Base-by-base conservation (phyloP, 2,113 vertebrate species). In the Apteryx owenii region DNA sequence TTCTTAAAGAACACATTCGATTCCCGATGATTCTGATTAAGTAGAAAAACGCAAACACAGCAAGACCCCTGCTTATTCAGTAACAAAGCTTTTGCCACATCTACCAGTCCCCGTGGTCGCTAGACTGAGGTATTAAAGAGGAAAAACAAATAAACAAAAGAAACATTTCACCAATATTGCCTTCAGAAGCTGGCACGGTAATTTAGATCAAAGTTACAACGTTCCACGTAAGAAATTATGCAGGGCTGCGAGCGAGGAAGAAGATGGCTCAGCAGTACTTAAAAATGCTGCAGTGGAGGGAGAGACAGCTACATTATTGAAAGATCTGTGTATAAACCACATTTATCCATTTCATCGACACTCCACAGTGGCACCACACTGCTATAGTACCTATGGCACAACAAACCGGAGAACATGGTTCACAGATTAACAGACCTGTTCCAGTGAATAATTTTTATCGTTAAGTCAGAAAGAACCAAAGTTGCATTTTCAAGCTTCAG, bases 41-140 rank as follows among this genome's bases (percentile, higher is more conserved):
- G 36, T 1, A 73, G 12, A 22, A 71, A 95, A 95, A 83, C 2
- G 36, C 87, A 64, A 62, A 70, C n/a, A 18, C 71, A 94, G 81
- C 36, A 48, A 95, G 84, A 68, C 23, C 26, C 48, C 58, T 38
- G 53, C 73, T 40, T 17, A 11, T 12, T 65, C 61, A 58, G n/a
- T 69, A 81, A 87, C 2, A 0, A 93, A 65, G 78, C 38, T 88
- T 83, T 40, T 76, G 83, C 46, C 92, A 90, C 83, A 64, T 20
- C n/a, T 5, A 50, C 0, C 1, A 79, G 89, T 21, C 81, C 66
- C 87, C 0, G 0, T 0, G 26, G 53, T 71, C 81, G 60, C 87
- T 80, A 80, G 50, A 66, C 21, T 33, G 61, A 78, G 44, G 36
- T 53, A 89, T 17, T 46, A 29, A 14, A 80, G 66, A 71, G 70